Conservation (phyloP, 2,888 invertebrate genomes). For the Sarcophaga subvicina region DNA sequence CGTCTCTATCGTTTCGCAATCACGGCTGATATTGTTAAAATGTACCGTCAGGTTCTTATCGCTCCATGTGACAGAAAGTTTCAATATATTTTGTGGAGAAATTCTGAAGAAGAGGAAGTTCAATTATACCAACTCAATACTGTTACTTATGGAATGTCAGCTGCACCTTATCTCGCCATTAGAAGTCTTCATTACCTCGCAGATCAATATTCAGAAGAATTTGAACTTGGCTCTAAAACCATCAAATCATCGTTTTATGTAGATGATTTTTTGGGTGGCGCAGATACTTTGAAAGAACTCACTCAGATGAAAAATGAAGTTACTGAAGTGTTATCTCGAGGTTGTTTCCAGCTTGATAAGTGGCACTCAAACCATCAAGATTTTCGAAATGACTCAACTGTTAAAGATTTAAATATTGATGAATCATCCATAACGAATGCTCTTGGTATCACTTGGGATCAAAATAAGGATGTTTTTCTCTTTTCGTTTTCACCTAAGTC, state of each 20-base stretch:
- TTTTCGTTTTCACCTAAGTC: conserved; percentile 35
- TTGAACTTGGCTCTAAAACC: conserved; percentile 36
- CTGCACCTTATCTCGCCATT: conserved; percentile 57
- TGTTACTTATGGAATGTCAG: conserved; percentile 50
- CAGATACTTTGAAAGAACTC: conserved; percentile 25
- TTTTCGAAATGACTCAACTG: neutral
- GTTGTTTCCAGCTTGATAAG: neutral
- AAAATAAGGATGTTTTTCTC: conserved; percentile 30
- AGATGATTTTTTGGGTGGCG: conserved; percentile 28
- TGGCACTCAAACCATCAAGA: neutral
- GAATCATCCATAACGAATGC: no score
- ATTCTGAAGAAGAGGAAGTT: neutral
- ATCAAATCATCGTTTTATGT: conserved; percentile 34
- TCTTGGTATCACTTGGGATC: conserved; percentile 8
- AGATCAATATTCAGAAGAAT: conserved; percentile 47
- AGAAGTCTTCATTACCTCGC: conserved; percentile 46
- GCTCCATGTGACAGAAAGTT: neutral
- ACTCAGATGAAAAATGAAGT: conserved; percentile 14
- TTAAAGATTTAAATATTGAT: neutral
- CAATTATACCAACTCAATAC: neutral
- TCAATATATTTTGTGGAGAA: conserved; percentile 8
- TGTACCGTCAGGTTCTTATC: conserved; percentile 61
- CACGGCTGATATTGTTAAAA: conserved; percentile 65
- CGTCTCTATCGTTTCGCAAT: conserved; percentile 54
- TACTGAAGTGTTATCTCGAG: neutral